Percentiles rank a stretch among this genome's conserved stretches.
Conservation (phyloP, 1,140 invertebrate species). For the Drosophila tropicalis region DNA sequence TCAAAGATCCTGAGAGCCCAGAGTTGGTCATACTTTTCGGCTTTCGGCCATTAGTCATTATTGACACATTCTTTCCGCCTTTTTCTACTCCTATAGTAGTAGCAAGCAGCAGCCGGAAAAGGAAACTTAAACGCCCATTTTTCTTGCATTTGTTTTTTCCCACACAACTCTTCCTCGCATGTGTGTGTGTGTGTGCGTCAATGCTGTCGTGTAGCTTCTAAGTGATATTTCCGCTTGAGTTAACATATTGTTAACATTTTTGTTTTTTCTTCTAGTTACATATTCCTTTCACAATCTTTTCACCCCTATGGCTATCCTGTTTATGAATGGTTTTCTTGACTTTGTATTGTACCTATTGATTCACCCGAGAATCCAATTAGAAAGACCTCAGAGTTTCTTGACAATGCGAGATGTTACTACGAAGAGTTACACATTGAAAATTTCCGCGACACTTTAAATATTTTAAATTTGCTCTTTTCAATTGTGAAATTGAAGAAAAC, state of each 20-base stretch:
- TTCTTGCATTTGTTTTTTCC: slow-evolving; percentile 22
- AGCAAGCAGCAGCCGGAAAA: slow-evolving; percentile 13
- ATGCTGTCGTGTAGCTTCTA: slow-evolving; percentile 40
- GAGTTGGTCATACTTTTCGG: slow-evolving; percentile 28
- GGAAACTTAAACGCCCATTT: slow-evolving; percentile 22
- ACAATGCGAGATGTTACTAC: too few relatives aligned
- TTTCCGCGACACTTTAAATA: too few relatives aligned
- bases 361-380: too few relatives aligned
- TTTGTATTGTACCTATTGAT: too few relatives aligned
- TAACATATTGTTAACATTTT: slow-evolving; percentile 67
- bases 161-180: neutral
- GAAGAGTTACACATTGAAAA: too few relatives aligned
- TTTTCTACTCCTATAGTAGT: slow-evolving; percentile 41
- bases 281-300: slow-evolving; percentile 1
- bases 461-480: too few relatives aligned
- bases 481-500: too few relatives aligned
- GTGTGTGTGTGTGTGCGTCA: neutral
- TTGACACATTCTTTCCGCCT: slow-evolving; percentile 77
- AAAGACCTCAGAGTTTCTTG: too few relatives aligned
- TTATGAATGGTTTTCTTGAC: too few relatives aligned
- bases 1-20: slow-evolving; percentile 17
- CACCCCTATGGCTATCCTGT: neutral
- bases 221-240: slow-evolving; percentile 68
- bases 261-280: slow-evolving; percentile 30
- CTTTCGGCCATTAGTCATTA: slow-evolving; percentile 74